Percentiles rank a stretch among this genome's conserved stretches.
phyloP scores from a whole-genome alignment of 2,797 vertebrate species.

The Liasis olivaceus region DNA sequence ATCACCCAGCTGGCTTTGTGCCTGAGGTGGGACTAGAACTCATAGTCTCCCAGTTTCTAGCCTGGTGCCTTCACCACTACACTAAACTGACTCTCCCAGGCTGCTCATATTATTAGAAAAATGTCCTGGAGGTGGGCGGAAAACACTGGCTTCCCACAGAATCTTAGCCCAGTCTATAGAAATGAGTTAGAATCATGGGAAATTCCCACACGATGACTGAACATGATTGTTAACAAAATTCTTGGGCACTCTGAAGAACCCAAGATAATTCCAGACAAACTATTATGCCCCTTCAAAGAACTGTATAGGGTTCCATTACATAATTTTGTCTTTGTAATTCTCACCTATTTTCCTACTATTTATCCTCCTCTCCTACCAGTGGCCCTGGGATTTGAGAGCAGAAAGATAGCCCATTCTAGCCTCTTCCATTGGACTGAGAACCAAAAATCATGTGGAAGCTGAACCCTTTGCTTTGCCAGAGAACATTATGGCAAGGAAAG shows the following conservation, averaged over 20 bases:
- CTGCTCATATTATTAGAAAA: not conserved
- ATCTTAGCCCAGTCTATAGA: not conserved
- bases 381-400: not conserved
- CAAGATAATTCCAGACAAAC: not conserved
- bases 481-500: not conserved
- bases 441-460: not conserved
- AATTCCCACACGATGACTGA: not conserved
- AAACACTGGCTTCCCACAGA: not conserved
- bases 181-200: not conserved
- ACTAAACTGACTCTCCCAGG: not conserved
- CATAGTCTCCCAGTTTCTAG: not conserved
- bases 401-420: not conserved
- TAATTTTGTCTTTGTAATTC: not conserved
- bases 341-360: not conserved
- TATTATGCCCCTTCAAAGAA: not conserved
- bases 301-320: not conserved
- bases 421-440: not conserved
- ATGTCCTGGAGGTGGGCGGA: not conserved
- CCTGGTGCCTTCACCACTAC: not conserved
- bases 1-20: not conserved
- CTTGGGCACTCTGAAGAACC: not conserved
- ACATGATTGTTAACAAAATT: not conserved
- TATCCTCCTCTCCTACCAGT: not conserved
- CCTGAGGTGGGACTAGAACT: not conserved
- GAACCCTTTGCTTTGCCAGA: not conserved